phyloP scores from a whole-genome alignment of 2,113 vertebrate genomes.

The Polyodon spathula region DNA sequence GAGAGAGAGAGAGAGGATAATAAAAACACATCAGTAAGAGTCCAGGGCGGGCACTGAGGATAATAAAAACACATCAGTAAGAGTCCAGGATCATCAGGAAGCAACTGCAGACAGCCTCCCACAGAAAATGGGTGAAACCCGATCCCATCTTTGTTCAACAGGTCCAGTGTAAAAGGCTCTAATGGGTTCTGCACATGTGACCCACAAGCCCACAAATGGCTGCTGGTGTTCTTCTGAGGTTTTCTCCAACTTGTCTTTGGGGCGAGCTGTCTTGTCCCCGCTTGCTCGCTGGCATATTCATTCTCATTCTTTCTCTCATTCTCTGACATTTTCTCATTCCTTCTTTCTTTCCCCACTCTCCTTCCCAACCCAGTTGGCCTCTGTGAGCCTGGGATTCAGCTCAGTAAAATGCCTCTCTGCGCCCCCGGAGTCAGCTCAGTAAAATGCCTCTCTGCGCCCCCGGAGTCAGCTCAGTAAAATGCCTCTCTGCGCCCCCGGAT shows the following conservation, averaged over 20 bases:
- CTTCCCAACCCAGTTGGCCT: constrained; percentile 21
- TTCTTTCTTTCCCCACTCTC: constrained; percentile 8
- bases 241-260: constrained; percentile 54
- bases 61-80: constrained; percentile 85
- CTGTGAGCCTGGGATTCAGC: constrained; percentile 13
- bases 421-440: constrained; percentile 2
- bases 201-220: constrained; percentile 42
- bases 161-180: constrained; percentile 74
- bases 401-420: constrained; percentile 11
- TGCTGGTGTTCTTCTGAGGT: constrained; percentile 46
- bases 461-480: constrained; percentile 2
- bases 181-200: constrained; percentile 94
- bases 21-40: constrained; percentile 69
- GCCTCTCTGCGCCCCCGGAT: constrained; percentile 6
- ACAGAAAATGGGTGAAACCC: constrained; percentile 86
- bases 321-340: constrained; percentile 11
- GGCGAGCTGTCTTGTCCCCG: constrained; percentile 9
- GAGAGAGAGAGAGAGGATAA: too few species aligned
- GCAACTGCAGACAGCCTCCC: constrained; percentile 94
- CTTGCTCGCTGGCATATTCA: constrained; percentile 1
- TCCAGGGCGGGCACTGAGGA: constrained; percentile 68
- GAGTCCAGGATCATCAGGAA: constrained; percentile 85
- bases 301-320: constrained; percentile 9
- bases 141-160: constrained; percentile 89
- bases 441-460: neutral